Conservation (phyloP, 2,888 invertebrate species). For the Odontocolon sp. region DNA sequence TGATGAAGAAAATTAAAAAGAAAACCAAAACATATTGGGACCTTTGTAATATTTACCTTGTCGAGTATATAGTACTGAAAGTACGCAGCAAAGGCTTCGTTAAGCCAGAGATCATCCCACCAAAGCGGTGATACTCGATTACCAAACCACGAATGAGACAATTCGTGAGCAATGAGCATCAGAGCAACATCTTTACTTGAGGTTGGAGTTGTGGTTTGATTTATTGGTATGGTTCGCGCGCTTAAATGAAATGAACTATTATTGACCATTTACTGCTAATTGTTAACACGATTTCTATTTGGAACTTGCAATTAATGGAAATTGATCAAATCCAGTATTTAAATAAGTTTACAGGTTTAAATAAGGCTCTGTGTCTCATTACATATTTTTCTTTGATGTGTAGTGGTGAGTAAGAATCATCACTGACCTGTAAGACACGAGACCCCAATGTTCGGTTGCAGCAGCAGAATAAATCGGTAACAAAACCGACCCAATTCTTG, state of each 20-base stretch:
- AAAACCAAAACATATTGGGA: too few relatives aligned
- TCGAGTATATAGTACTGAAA: constrained; percentile 67
- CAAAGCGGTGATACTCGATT: constrained; percentile 60
- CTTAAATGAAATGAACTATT: too few relatives aligned
- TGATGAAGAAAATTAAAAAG: background rate
- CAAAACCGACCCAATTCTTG: constrained; percentile 94
- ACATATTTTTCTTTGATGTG: too few relatives aligned
- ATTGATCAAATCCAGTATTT: too few relatives aligned
- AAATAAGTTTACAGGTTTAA: too few relatives aligned
- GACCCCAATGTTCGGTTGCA: constrained; percentile 96
- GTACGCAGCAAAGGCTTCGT: constrained; percentile 59
- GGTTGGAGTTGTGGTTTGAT: constrained; percentile 71
- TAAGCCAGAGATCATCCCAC: constrained; percentile 63
- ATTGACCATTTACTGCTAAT: too few relatives aligned
- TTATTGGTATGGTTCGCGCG: constrained; percentile 85
- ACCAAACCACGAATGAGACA: constrained; percentile 61
- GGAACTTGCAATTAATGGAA: too few relatives aligned
- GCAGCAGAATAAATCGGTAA: constrained; percentile 92
- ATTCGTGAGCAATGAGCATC: constrained; percentile 53
- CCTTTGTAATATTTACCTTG: constrained; percentile 70
- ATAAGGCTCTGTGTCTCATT: background rate
- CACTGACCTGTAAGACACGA: constrained; percentile 87
- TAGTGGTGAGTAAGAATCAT: background rate
- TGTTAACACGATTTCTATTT: too few relatives aligned
- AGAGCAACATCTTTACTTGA: background rate